Base-by-base conservation (phyloP, 1,140 invertebrate species). In the Bombus sibiricus region DNA sequence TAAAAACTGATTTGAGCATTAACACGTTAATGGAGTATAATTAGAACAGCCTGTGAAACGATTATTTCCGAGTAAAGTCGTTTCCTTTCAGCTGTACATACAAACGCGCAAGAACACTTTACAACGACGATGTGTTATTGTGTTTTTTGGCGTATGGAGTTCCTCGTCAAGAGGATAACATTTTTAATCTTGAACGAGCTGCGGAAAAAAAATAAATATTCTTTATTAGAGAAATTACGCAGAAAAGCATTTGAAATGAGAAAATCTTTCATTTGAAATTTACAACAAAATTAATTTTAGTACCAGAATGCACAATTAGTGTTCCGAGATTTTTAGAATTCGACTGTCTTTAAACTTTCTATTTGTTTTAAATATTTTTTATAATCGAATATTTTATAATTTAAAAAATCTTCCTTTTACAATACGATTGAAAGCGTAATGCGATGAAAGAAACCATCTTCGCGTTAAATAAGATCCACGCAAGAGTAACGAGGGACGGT, bases 31-130 rank as follows among this genome's bases (percentile, higher is more conserved):
- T 37, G 28, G 10, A 34, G 3, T 4, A 71, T 81, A 71, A 81
- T 81, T 25, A 28, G 28, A 41, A 25, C 10, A 41, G 25, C 0
- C 68, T 18, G 68, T 41, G 47, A 41, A 59, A 72, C 12, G 77
- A 79, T 73, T 59, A 73, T 74, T 34, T 39, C 39, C 15, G 25
- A 64, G 18, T 22, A 74, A 64, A 74, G 32, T 64, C 25, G 37
- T 37, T 73, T 81, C 69, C 53, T 43, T 37, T 72, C 69, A 74
- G 53, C 71, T 82, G 80, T 74, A 59, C 71, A 82, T 74, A 59
- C 39, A 82, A 82, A 77, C 41, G 25, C 1, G 25, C 4, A 39
- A 25, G 34, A 32, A 64, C 62, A 62, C 43, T 83, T 68, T 76
- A 83, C 57, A 32, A 64, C 13, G 5, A 28, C 22, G 53, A 82